Base-by-base conservation (phyloP, 2,113 vertebrate genomes). In the Eolophus roseicapilla region DNA sequence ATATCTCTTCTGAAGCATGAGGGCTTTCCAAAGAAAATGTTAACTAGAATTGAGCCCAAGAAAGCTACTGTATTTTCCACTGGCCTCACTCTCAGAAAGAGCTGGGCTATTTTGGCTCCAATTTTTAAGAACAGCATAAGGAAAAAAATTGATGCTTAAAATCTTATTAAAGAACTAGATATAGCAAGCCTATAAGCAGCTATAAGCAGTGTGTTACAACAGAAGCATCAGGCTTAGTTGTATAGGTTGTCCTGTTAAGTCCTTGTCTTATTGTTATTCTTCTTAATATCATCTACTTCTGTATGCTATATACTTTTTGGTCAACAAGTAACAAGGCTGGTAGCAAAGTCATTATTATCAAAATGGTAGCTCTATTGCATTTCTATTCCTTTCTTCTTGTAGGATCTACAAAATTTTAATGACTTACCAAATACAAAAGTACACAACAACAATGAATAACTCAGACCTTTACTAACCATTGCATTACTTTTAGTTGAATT, bases 61-160 rank as follows among this genome's bases (percentile, higher is more conserved):
- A 90, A 93, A 89, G 92, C 73, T 90, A 96, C 82, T 90, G 59
- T 93, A 75, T 90, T 94, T 96, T 90, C 82, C 91, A 76, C 39
- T 91, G 64, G 78, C 59, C 39, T 75, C 20, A 17, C 39, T 88
- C 79, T 83, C 63, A 59, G 47, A 80, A 89, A 83, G 2, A 82
- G 10, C 35, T 52, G 43, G 27, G n/a, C 18, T 86, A 41, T 52
- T 84, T 65, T 84, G 73, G 33, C 43, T 43, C 17, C 17, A 21
- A 60, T 46, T 93, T 88, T 57, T 33, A 92, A 77, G 57, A 68
- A 95, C 24, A 64, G n/a, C 17, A 28, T 49, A 64, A 86, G 50
- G 37, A 25, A 85, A 75, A 79, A 87, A 17, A 9, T 6, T 1
- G 2, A 17, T 70, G 8, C 25, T 77, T 59, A 41, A 84, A 93